Base-by-base conservation (phyloP, 2,113 vertebrate species). In the Helogale parvula region DNA sequence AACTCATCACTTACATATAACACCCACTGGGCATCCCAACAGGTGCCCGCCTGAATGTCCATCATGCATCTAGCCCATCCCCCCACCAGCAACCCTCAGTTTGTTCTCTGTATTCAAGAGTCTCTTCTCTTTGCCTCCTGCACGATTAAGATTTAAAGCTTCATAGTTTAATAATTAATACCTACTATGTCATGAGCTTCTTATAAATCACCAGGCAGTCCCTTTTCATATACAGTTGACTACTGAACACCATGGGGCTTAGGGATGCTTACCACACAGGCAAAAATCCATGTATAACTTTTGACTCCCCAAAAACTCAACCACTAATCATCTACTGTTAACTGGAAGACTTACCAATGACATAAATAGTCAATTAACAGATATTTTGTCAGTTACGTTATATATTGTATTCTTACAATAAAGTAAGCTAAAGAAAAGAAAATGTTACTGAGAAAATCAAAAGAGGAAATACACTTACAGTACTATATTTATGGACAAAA, bases 211-310 rank as follows among this genome's bases (percentile, higher is more conserved):
- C 25, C 65, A 92, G 74, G 14, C 14, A 52, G n/a, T 93, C 29
- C 23, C 4, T 93, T 93, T 54, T 85, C 27, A 84, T 25, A 27
- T 4, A n/a, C 33, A 69, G 66, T n/a, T n/a, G 66, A 69, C 66
- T 9, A 7, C 0, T 69, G 33, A n/a, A n/a, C 33, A 19, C 29
- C 7, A 1, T 16, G 16, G 15, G 16, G 17, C 16, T n/a, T n/a
- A 33, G 16, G 3, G 66, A 33, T 33, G n/a, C 66, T 3, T 16
- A 69, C 66, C 66, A 19, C 33, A 69, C 16, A n/a, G 66, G 33
- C 66, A 69, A 69, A 69, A 69, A n/a, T n/a, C 66, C 33, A n/a
- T 4, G 7, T 69, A n/a, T 69, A 69, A 69, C 33, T n/a, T 69
- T n/a, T n/a, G 66, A 69, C 16, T 69, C 66, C 7, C 66, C 7